Conservation (phyloP, 2,888 invertebrate genomes). For the Coelopa pilipes region DNA sequence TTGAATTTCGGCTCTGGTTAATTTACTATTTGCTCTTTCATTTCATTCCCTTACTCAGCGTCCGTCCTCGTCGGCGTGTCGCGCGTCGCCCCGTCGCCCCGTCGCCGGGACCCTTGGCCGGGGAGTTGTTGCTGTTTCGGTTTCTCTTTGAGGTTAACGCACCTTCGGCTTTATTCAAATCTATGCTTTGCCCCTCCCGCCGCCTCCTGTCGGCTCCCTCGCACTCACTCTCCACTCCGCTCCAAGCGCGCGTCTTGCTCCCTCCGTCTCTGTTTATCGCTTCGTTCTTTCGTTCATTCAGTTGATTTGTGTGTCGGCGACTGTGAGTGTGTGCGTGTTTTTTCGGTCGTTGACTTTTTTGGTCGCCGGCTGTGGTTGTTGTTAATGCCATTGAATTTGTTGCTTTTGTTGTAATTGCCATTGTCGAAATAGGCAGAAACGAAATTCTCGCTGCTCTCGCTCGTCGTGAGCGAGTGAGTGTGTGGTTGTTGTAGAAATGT, state of each 20-base stretch:
- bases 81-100: background rate
- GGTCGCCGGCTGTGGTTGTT: constrained; percentile 44
- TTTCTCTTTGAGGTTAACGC: constrained; percentile 47
- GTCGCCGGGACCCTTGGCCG: background rate
- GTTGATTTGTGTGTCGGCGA: constrained; percentile 18
- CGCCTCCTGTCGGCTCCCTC: background rate
- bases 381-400: too few species aligned
- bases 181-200: background rate
- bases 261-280: constrained; percentile 28
- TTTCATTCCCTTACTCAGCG: too few species aligned
- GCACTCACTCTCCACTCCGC: constrained; percentile 30
- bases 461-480: too few species aligned
- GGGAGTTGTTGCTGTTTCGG: background rate
- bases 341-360: constrained; percentile 58
- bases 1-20: background rate
- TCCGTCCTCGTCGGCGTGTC: too few species aligned
- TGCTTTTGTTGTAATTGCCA: too few species aligned
- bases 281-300: constrained; percentile 30
- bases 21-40: background rate
- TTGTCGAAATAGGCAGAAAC: background rate
- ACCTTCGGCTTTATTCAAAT: constrained; percentile 52
- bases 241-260: background rate
- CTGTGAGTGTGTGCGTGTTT: constrained; percentile 17
- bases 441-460: constrained; percentile 22
- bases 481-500: background rate